Evolutionary conservation across 1,140 invertebrate species (phyloP).

Genomic region (Stenopsyche tienmushanensis): DNA sequence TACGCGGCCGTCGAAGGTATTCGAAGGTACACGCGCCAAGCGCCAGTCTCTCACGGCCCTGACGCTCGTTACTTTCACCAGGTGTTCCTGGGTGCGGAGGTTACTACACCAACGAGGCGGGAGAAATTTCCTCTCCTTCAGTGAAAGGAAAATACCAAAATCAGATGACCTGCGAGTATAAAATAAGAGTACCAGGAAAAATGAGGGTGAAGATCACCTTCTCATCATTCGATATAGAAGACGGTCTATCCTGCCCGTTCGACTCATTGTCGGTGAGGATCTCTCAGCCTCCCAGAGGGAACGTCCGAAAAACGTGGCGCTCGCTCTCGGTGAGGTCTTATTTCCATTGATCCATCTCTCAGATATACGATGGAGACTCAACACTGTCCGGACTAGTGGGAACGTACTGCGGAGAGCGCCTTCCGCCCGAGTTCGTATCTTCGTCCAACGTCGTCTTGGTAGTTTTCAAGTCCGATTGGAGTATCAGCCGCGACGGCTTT

Average conservation of each 20-base stretch:
- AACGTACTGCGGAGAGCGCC: constrained; percentile 62
- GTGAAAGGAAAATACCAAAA: constrained; percentile 60
- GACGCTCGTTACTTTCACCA: no score
- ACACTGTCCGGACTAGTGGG: constrained; percentile 68
- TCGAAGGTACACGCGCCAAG: no score
- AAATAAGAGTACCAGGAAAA: constrained; percentile 63
- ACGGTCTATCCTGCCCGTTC: constrained; percentile 58
- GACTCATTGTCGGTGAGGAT: constrained; percentile 70
- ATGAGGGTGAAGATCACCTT: constrained; percentile 69
- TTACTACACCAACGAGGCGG: constrained; percentile 62
- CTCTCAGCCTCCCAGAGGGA: no score
- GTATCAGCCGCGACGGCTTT: constrained; percentile 60
- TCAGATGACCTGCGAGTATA: constrained; percentile 74
- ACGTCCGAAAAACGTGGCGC: no score
- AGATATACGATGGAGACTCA: constrained; percentile 71
- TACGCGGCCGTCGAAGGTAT: constrained; percentile 68
- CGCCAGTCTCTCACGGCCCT: no score
- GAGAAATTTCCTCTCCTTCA: constrained; percentile 66
- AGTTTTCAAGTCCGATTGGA: constrained; percentile 64
- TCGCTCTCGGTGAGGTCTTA: no score
- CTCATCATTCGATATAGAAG: constrained; percentile 65
- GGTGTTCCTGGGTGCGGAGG: constrained; percentile 83
- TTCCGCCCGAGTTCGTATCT: constrained; percentile 59
- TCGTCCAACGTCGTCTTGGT: constrained; percentile 66
- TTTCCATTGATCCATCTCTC: no score